These are phyloP conservation scores for Dione vanillae DNA, from an alignment of 2,888 invertebrate genomes.

Conservation along the genomic window DNA sequence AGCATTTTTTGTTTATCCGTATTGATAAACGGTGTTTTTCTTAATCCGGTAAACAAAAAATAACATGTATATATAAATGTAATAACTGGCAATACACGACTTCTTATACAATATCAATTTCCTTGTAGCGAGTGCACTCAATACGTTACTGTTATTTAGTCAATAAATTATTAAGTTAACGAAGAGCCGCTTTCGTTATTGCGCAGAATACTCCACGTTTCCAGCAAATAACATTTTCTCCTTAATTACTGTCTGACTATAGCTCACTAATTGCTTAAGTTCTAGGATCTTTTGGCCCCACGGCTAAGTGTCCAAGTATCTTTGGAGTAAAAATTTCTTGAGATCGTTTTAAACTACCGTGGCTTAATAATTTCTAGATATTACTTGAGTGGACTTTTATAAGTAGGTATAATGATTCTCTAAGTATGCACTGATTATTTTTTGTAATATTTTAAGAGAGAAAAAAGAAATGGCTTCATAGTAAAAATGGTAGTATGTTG, in stretches of 20 bases:
- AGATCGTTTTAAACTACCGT: conserved; percentile 72
- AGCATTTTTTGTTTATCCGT: conserved; percentile 32
- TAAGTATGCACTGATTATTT: neutral
- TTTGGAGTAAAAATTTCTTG: conserved; percentile 76
- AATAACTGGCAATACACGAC: too few relatives aligned
- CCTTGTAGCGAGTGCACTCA: conserved; percentile 18
- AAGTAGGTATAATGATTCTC: conserved; percentile 6
- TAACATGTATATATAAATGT: neutral
- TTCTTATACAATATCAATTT: neutral
- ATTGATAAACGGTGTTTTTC: conserved; percentile 34
- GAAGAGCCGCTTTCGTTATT: conserved; percentile 72
- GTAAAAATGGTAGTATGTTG: too few relatives aligned
- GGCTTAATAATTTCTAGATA: conserved; percentile 67
- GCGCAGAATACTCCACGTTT: conserved; percentile 81
- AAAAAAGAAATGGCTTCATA: too few relatives aligned
- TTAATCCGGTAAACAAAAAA: conserved; percentile 1
- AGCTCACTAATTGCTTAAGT: conserved; percentile 83
- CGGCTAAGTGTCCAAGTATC: conserved; percentile 76
- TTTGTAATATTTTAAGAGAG: neutral
- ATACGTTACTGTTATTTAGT: conserved; percentile 51
- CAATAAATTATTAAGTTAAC: conserved; percentile 80
- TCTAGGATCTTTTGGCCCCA: conserved; percentile 78
- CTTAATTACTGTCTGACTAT: conserved; percentile 82
- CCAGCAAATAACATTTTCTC: conserved; percentile 79
- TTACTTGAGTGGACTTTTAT: conserved; percentile 38